Base-by-base conservation (phyloP, 2,797 vertebrate species). In the Enteromius argenteus region DNA sequence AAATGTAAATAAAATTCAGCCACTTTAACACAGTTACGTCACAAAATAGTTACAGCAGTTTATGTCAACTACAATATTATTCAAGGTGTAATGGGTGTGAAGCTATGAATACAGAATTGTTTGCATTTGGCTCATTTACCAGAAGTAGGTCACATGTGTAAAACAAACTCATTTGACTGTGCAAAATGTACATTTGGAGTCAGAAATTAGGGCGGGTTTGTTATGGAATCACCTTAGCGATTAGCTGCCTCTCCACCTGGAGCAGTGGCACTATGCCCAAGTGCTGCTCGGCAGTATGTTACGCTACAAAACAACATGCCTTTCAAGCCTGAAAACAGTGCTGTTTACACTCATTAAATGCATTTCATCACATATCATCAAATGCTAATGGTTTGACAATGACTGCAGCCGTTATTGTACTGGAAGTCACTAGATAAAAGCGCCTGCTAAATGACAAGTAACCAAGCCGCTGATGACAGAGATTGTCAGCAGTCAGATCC, bases 181-280 rank as follows among this genome's bases (percentile, higher is more conserved):
- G 84, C 42, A 44, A 84, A 80, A 79, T 84, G 80, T 17, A 80
- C 62, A 86, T 84, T 84, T 60, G 51, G 71, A 87, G 85, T 83
- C 72, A 83, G 79, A 83, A 87, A 80, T 68, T 81, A 77, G 79
- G 86, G 84, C 35, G 68, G 84, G 85, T 87, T 89, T 90, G 85
- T 89, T 88, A 81, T 86, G 86, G 76, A 87, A 85, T 87, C 81
- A 86, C 86, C 83, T 89, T 83, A 42, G 85, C 62, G 75, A 86
- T 90, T 89, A 88, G 81, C 84, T 74, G 87, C 78, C 60, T 84
- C 51, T 78, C 87, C 88, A 90, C 88, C 90, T 90, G 88, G 86
- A 89, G 86, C 62, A 69, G 76, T 89, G 90, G 88, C 90, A 88
- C 69, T 30, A 58, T 88, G 90, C 90, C 90, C 90, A 87, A 86